Conservation (phyloP, 2,113 vertebrate species). For the Tricholaema leucomelas region DNA sequence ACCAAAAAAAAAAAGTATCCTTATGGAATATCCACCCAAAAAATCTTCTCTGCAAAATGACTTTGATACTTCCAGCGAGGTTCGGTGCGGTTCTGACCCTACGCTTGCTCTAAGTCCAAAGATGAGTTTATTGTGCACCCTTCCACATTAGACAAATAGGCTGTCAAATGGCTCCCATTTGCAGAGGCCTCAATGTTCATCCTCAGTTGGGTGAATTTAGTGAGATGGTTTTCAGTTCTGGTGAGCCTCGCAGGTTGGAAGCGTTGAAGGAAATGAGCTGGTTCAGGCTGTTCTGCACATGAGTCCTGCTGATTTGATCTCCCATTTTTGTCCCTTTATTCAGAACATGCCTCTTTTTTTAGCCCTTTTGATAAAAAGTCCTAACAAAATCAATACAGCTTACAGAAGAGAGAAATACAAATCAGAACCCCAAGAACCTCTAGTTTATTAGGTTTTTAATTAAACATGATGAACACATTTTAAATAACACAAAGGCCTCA, state of each 20-base stretch:
- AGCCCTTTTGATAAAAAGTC: not conserved
- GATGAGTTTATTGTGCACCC: not conserved
- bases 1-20: not conserved
- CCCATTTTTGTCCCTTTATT: not conserved
- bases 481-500: constrained; percentile 72
- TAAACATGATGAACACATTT: constrained; percentile 80
- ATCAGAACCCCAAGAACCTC: constrained; percentile 32
- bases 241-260: not conserved
- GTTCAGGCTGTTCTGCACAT: not conserved
- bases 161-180: fast-evolving
- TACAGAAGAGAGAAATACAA: constrained; percentile 20
- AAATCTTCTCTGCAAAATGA: not conserved
- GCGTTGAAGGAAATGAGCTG: not conserved
- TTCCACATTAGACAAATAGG: not conserved
- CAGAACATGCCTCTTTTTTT: not conserved
- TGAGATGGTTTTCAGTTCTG: not conserved
- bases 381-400: constrained; percentile 5
- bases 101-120: not conserved
- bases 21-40: fast-evolving
- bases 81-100: not conserved
- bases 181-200: not conserved
- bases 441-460: constrained; percentile 80
- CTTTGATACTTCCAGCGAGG: not conserved
- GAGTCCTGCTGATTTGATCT: not conserved
- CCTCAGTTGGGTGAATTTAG: not conserved